phyloP scores from a whole-genome alignment of 2,113 vertebrate species.

The Stictonetta naevosa region DNA sequence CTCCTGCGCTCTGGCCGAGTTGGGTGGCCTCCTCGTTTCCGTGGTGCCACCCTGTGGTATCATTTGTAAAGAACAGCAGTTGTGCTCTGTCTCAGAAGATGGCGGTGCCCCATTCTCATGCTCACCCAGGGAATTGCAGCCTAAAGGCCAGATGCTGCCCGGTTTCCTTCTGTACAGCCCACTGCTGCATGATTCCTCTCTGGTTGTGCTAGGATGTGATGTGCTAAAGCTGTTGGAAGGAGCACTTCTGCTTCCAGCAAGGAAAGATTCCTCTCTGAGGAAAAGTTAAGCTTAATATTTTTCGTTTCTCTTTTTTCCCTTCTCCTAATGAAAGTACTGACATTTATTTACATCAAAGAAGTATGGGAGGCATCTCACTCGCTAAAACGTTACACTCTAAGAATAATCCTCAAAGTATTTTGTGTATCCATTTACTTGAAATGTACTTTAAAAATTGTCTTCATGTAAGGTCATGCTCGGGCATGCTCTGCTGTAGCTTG shows the following conservation, averaged over 20 bases:
- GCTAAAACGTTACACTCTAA: not conserved
- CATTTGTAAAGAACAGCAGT: not conserved
- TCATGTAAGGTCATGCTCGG: not conserved
- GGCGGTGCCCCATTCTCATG: not conserved
- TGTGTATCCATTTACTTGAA: not conserved
- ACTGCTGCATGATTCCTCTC: not conserved
- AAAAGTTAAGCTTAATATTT: not conserved
- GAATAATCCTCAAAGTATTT: not conserved
- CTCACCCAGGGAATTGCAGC: rapidly evolving
- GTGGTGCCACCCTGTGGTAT: constrained; percentile 46
- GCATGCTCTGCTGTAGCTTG: not conserved
- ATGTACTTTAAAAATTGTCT: not conserved
- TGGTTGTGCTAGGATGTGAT: not conserved
- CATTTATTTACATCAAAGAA: not conserved
- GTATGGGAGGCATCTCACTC: not conserved
- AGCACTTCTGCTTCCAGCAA: not conserved
- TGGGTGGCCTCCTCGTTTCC: not conserved
- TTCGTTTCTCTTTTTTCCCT: not conserved
- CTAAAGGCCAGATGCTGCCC: not conserved
- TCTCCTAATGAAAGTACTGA: not conserved
- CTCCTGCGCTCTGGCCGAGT: rapidly evolving
- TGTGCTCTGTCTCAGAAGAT: not conserved
- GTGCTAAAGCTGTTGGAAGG: not conserved
- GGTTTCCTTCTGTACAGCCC: not conserved
- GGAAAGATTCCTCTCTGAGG: not conserved